These are phyloP conservation scores for Sylvilagus floridanus DNA, from an alignment of 2,797 vertebrate genomes.

Conservation along the genomic window DNA sequence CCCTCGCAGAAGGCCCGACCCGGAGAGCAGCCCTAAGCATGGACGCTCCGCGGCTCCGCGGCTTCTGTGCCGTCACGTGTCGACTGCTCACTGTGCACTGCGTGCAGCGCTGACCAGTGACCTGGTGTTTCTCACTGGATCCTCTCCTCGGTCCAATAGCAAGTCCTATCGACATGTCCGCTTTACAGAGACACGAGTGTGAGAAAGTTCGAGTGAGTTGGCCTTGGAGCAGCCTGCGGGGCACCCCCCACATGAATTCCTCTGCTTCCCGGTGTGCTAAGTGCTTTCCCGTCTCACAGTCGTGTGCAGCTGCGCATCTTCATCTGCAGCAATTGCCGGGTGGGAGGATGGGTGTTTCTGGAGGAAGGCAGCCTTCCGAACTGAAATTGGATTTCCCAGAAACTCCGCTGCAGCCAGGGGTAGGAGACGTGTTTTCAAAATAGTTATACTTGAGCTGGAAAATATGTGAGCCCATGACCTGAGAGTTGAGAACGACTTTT, in stretches of 20 bases:
- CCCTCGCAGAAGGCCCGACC: accelerated
- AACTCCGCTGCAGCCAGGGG: neutral
- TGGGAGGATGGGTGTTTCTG: neutral
- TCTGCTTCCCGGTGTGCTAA: accelerated
- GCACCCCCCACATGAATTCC: accelerated
- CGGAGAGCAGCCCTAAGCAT: accelerated
- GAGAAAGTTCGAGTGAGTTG: neutral
- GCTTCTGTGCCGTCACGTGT: accelerated
- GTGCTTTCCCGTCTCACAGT: neutral
- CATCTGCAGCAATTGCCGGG: neutral
- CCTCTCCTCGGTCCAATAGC: accelerated
- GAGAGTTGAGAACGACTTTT: neutral
- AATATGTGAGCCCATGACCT: neutral
- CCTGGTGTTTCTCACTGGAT: neutral
- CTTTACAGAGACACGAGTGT: neutral
- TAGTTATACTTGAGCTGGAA: neutral
- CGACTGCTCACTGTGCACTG: accelerated
- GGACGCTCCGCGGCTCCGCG: neutral
- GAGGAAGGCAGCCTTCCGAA: neutral
- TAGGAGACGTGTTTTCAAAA: neutral
- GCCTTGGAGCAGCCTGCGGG: accelerated
- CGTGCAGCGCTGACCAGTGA: accelerated
- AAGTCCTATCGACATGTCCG: neutral
- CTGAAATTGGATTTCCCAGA: neutral
- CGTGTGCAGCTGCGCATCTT: too few species aligned